Evolutionary conservation across 2,888 invertebrate species (phyloP).

Genomic region (Neuroscelio doddi): DNA sequence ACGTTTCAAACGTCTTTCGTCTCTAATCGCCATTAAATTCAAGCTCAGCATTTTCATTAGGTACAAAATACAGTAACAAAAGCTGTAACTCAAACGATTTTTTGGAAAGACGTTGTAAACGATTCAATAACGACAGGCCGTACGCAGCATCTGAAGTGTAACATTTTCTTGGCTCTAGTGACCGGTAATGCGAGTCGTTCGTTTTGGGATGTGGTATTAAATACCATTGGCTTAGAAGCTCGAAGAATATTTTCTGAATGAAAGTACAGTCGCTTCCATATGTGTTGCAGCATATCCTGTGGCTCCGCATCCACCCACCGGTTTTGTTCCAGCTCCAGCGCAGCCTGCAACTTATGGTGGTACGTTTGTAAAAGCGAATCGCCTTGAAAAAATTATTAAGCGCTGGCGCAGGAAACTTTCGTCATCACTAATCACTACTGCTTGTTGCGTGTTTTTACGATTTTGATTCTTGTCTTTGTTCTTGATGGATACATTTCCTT

Average conservation of each 20-base stretch:
- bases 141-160: conserved; percentile 44
- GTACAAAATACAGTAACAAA: too few relatives aligned
- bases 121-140: conserved; percentile 52
- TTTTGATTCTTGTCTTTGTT: too few relatives aligned
- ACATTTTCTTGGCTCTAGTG: conserved; percentile 46
- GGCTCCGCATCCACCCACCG: conserved; percentile 70
- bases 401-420: too few relatives aligned
- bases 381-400: background rate
- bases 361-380: conserved; percentile 40
- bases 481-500: too few relatives aligned
- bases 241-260: conserved; percentile 24
- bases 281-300: conserved; percentile 71
- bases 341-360: conserved; percentile 70
- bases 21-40: too few relatives aligned
- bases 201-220: conserved; percentile 66
- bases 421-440: too few relatives aligned
- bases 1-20: conserved; percentile 48
- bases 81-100: too few relatives aligned
- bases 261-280: conserved; percentile 49
- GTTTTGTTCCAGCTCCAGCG: conserved; percentile 69
- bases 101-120: conserved; percentile 45
- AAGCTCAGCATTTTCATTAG: too few relatives aligned
- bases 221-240: conserved; percentile 65
- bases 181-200: conserved; percentile 50
- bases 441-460: background rate